Evolutionary conservation across 2,797 vertebrate genomes (phyloP).

Genomic region (Furcifer pardalis): DNA sequence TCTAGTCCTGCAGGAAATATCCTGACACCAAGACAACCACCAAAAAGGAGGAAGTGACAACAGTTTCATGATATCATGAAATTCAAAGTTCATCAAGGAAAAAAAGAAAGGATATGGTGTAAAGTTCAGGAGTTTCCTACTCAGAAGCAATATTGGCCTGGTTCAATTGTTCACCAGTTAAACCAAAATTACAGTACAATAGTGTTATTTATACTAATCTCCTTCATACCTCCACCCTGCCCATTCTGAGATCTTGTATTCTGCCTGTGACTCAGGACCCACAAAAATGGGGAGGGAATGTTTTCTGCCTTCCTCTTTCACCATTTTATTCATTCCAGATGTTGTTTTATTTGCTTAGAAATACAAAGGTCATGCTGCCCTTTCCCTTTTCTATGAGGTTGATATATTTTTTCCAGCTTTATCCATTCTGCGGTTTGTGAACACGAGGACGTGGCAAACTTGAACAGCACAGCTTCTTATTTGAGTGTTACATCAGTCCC

Average conservation of each 20-base stretch:
- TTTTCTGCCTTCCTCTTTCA: background rate
- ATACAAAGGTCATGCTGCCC: background rate
- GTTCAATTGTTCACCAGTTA: background rate
- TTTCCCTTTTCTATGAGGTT: no score
- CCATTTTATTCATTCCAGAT: slow-evolving; percentile 5
- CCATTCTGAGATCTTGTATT: background rate
- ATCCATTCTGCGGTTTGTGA: background rate
- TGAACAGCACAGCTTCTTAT: background rate
- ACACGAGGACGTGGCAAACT: background rate
- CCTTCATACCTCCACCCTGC: no score
- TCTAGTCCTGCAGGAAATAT: no score
- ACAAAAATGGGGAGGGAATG: background rate
- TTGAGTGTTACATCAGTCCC: background rate
- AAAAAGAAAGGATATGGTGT: background rate
- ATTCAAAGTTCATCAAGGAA: background rate
- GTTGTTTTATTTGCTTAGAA: background rate
- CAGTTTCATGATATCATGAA: background rate
- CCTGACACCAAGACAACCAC: no score
- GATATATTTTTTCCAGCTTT: background rate
- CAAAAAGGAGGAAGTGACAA: no score
- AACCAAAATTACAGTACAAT: no score
- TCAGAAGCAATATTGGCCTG: background rate
- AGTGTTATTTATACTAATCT: background rate
- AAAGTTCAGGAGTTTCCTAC: no score
- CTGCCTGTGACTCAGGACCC: background rate